Base-by-base conservation (phyloP, 1,140 invertebrate genomes). In the Onthophagus taurus region DNA sequence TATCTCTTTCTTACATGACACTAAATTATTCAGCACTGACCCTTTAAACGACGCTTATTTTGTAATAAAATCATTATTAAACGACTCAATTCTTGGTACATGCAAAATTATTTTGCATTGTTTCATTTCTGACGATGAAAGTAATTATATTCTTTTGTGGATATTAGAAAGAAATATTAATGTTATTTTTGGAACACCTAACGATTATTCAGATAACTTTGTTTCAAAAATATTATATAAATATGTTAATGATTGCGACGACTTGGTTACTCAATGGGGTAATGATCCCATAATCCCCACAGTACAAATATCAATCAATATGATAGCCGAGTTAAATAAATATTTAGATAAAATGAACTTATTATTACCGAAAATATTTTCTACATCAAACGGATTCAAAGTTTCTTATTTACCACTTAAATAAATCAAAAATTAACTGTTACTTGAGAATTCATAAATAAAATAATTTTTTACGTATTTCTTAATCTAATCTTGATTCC, bases 101-200 rank as follows among this genome's bases (percentile, higher is more conserved):
- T 59, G 68, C 33, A 72, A 70, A 50, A 55, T 67, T 3, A 47
- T 61, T 31, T 49, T 63, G 12, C 30, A n/a, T 42, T 61, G 51
- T 37, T 45, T 46, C 35, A 47, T 24, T 36, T 43, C 42, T 6
- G 41, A 50, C 11, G 49, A 34, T 21, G 16, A 44, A 24, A 44
- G 30, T 6, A 65, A 74, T 51, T 71, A 63, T 52, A 44, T 75
- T 12, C 53, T 74, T 2, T 56, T 76, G 19, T 74, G 72, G 71
- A 55, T 75, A 7, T 67, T 74, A 55, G 72, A 76, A 51, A 72
- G 69, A 44, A 65, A 72, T 43, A 55, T 76, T 20, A 65, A 72
- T 49, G 62, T 74, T 20, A 56, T 64, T 41, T 61, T 60, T 54
- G 55, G 68, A 34, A 51, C 59, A 38, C 48, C 67, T 11, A 51